These are phyloP conservation scores for Microplitis mediator DNA, from an alignment of 1,140 invertebrate species.

Conservation along the genomic window DNA sequence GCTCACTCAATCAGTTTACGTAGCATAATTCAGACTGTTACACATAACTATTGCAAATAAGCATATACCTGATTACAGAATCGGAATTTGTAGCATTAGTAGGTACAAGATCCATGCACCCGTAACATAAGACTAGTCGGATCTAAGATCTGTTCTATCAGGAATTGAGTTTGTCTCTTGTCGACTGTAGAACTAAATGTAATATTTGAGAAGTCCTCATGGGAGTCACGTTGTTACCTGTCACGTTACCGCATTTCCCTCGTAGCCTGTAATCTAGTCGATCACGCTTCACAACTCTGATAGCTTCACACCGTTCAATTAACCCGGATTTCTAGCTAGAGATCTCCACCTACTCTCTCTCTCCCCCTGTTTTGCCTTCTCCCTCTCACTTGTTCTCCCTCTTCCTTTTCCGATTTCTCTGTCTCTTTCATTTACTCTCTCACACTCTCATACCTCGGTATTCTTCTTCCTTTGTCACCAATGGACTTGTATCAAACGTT, in stretches of 20 bases:
- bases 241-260: neutral
- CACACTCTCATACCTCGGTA: too few species aligned
- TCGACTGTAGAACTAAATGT: neutral
- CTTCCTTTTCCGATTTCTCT: too few species aligned
- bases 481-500: neutral
- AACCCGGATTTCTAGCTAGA: constrained; percentile 8
- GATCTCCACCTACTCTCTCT: too few species aligned
- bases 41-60: neutral
- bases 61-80: too few species aligned
- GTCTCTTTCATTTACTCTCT: too few species aligned
- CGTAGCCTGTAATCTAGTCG: constrained; percentile 18
- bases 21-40: neutral
- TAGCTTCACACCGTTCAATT: constrained; percentile 22
- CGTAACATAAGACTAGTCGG: too few species aligned
- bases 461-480: neutral
- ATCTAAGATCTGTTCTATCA: too few species aligned
- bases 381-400: too few species aligned
- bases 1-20: neutral
- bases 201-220: constrained; percentile 6
- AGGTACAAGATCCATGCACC: too few species aligned
- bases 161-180: too few species aligned
- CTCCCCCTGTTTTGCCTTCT: too few species aligned
- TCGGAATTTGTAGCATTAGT: too few species aligned
- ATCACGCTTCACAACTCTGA: constrained; percentile 18
- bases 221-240: constrained; percentile 15